Percentiles rank a stretch among this genome's conserved stretches.
Conservation (phyloP, 2,797 vertebrate genomes). For the Balearica regulorum region DNA sequence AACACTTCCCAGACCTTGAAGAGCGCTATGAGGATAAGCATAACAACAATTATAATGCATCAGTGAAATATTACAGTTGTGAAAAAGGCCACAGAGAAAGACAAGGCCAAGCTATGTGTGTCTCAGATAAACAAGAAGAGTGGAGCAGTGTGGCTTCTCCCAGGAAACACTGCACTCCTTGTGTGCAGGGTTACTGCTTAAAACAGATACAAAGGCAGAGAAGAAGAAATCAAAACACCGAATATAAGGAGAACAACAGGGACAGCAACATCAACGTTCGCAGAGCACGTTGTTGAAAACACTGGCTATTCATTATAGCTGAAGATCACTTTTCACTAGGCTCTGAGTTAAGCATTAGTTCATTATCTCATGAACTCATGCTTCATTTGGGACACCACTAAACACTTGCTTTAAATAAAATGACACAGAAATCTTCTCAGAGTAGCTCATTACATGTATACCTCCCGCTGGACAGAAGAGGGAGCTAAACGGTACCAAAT, state of each 20-base stretch:
- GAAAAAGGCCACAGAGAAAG: background rate
- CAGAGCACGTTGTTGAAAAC: background rate
- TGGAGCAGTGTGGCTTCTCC: background rate
- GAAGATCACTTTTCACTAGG: background rate
- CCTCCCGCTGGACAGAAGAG: background rate
- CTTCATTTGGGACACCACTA: background rate
- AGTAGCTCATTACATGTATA: background rate
- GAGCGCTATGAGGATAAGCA: background rate
- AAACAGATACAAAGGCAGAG: background rate
- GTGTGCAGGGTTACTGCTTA: background rate
- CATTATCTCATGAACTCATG: background rate
- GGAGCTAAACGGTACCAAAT: constrained; percentile 6
- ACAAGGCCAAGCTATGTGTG: background rate
- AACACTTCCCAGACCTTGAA: background rate
- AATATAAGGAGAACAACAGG: background rate
- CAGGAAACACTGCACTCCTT: background rate
- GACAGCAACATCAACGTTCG: background rate
- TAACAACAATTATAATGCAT: background rate
- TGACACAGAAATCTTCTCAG: background rate
- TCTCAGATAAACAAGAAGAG: background rate
- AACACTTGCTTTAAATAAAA: background rate
- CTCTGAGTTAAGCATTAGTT: background rate
- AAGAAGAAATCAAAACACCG: background rate
- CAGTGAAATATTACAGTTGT: background rate
- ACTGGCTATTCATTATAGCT: background rate